Evolutionary conservation across 1,140 invertebrate genomes (phyloP).

Genomic region (Pseudoatta argentina): DNA sequence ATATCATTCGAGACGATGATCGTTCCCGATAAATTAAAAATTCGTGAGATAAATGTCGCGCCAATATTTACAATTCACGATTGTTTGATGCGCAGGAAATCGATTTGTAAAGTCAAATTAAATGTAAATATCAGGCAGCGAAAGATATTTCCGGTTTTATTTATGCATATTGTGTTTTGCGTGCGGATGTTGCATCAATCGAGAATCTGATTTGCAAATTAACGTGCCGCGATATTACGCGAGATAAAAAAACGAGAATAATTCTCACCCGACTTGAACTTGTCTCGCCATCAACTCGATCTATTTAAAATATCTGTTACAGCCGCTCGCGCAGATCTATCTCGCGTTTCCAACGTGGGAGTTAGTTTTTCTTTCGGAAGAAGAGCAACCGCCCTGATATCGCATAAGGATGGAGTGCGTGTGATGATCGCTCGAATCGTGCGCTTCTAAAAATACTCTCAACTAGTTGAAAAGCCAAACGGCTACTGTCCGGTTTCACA

Average conservation of each 20-base stretch:
- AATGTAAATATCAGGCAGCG: slow-evolving; percentile 3
- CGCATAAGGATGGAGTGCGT: slow-evolving; percentile 30
- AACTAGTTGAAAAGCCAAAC: slow-evolving; percentile 66
- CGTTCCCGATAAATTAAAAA: not conserved
- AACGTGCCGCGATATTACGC: not conserved
- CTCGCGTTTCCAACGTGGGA: slow-evolving; percentile 19
- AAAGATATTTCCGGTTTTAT: not conserved
- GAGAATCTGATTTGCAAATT: not conserved
- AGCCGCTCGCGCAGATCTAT: slow-evolving; percentile 16
- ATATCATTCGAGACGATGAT: not conserved
- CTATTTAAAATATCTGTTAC: slow-evolving; percentile 33
- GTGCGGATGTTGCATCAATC: slow-evolving; percentile 28
- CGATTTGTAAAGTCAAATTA: not conserved
- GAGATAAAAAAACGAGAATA: slow-evolving; percentile 32
- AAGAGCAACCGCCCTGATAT: slow-evolving; percentile 69
- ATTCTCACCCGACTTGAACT: not conserved
- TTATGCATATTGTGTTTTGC: not conserved
- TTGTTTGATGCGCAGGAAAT: not conserved
- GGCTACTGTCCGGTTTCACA: slow-evolving; percentile 61
- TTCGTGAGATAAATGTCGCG: not conserved
- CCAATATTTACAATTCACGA: not conserved
- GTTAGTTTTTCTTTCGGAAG: slow-evolving; percentile 51
- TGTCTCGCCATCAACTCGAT: not conserved
- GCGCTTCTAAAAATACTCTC: slow-evolving; percentile 74
- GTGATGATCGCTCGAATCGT: slow-evolving; percentile 52